A percentile compares a stretch with the other conserved stretches of the same genome.
Conservation (phyloP, 1,140 invertebrate species). For the Solenopsis fugax region DNA sequence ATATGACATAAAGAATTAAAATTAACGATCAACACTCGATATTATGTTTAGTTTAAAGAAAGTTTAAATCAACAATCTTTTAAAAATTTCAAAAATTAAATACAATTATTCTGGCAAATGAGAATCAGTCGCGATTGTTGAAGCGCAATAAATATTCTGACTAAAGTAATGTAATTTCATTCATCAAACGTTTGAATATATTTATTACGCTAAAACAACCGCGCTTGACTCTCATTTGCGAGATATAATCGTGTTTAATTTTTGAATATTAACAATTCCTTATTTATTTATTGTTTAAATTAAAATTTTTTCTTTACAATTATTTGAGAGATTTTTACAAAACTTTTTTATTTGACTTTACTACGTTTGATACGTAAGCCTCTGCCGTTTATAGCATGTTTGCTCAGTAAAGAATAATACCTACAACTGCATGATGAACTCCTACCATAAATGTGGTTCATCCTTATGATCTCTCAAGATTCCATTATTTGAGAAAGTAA, state of each 20-base stretch:
- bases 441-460: neutral
- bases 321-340: neutral
- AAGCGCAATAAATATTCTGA: too few relatives aligned
- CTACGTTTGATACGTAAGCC: neutral
- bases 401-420: conserved; percentile 3
- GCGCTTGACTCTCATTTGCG: too few relatives aligned
- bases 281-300: too few relatives aligned
- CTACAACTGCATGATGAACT: neutral
- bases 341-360: conserved; percentile 5
- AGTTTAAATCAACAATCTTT: neutral
- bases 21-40: neutral
- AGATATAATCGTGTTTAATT: too few relatives aligned
- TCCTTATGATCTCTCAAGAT: neutral
- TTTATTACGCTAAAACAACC: too few relatives aligned
- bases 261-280: too few relatives aligned
- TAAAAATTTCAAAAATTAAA: neutral
- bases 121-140: too few relatives aligned
- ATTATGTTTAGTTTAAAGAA: conserved; percentile 1
- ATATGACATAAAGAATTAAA: neutral
- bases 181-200: too few relatives aligned
- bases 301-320: neutral
- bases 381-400: neutral
- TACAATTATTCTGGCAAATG: too few relatives aligned
- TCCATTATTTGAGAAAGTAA: conserved; percentile 19
- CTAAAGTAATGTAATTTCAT: too few relatives aligned